phyloP scores from a whole-genome alignment of 2,797 vertebrate species.

The Melanotaenia trifasciata region DNA sequence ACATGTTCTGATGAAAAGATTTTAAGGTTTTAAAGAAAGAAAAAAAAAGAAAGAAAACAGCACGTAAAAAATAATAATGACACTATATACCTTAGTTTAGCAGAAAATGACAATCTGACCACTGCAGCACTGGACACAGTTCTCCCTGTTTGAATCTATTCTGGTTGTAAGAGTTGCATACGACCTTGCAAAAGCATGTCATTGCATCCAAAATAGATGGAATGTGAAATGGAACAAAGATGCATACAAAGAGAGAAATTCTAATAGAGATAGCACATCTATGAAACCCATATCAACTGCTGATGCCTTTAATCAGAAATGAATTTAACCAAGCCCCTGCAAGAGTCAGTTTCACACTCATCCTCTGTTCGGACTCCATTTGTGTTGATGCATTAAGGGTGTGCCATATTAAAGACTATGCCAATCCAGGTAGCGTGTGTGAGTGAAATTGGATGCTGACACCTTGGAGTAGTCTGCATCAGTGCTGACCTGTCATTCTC shows the following conservation, averaged over 20 bases:
- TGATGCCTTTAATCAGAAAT: conserved; percentile 37
- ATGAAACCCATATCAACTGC: conserved; percentile 10
- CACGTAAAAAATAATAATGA: conserved; percentile 14
- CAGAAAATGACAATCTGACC: conserved; percentile 25
- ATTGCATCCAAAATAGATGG: conserved; percentile 7
- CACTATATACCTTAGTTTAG: conserved; percentile 3
- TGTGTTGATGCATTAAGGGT: conserved; percentile 17
- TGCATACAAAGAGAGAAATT: conserved; percentile 2
- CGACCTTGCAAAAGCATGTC: conserved; percentile 6
- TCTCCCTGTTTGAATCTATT: conserved; percentile 16
- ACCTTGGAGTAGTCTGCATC: conserved; percentile 11
- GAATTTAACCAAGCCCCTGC: conserved; percentile 12
- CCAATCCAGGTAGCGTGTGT: conserved; percentile 9
- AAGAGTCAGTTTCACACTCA: conserved; percentile 22
- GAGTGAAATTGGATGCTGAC: conserved; percentile 28
- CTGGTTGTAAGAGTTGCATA: not conserved
- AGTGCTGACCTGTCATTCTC: conserved; percentile 12
- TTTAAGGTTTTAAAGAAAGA: not conserved
- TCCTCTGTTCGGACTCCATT: conserved; percentile 24
- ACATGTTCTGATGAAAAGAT: not conserved
- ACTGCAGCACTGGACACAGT: conserved; percentile 7
- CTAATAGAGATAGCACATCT: conserved; percentile 8
- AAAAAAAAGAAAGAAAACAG: conserved; percentile 4
- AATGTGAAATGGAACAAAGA: conserved; percentile 8
- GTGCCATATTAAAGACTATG: conserved; percentile 12